These are phyloP conservation scores for Bombyx mandarina DNA, from an alignment of 1,140 invertebrate genomes.

Conservation along the genomic window DNA sequence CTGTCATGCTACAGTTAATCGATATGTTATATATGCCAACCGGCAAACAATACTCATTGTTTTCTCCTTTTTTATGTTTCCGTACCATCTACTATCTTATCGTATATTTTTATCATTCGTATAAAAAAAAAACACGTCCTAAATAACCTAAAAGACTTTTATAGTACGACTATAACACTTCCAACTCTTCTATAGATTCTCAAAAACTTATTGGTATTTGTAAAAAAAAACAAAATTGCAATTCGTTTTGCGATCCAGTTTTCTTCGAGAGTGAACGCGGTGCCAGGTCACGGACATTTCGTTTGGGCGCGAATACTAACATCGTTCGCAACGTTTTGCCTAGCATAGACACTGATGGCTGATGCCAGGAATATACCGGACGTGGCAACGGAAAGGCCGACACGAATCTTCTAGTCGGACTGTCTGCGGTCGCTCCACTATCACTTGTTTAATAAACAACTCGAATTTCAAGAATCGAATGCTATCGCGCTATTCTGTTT, in stretches of 20 bases:
- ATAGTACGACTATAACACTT: too few relatives aligned
- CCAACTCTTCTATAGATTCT: too few relatives aligned
- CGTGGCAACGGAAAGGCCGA: constrained; percentile 25
- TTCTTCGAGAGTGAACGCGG: constrained; percentile 40
- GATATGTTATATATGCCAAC: too few relatives aligned
- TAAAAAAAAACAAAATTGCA: too few relatives aligned
- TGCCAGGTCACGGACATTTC: constrained; percentile 24
- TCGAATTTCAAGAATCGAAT: constrained; percentile 33
- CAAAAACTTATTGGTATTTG: too few relatives aligned
- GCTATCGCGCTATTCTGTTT: constrained; percentile 4
- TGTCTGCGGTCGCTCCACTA: constrained; percentile 56
- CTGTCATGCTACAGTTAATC: too few relatives aligned
- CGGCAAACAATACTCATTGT: too few relatives aligned
- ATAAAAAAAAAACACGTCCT: too few relatives aligned
- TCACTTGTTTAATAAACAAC: constrained; percentile 47
- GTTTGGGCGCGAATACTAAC: constrained; percentile 20
- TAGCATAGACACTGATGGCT: constrained; percentile 20
- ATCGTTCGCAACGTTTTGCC: constrained; percentile 29
- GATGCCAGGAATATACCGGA: constrained; percentile 6
- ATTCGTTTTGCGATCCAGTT: constrained; percentile 22
- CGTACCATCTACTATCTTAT: too few relatives aligned
- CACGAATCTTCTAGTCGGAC: constrained; percentile 40
- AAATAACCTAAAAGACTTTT: too few relatives aligned
- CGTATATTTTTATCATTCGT: too few relatives aligned
- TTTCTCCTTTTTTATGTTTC: too few relatives aligned